Evolutionary conservation across 2,888 invertebrate species (phyloP).

Genomic region (Smittia sp.): DNA sequence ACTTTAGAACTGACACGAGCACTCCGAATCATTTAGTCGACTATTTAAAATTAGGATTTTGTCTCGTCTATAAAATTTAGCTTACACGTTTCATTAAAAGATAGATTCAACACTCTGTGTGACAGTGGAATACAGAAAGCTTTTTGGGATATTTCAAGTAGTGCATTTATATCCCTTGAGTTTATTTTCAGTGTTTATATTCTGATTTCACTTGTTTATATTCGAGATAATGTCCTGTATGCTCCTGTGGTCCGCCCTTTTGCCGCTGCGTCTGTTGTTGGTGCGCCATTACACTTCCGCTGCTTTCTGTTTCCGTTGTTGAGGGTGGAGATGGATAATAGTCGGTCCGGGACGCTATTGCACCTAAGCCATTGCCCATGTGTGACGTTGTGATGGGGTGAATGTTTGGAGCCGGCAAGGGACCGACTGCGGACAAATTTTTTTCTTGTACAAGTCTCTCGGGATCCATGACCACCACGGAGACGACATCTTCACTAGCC

Average conservation of each 20-base stretch:
- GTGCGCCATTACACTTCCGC: conserved; percentile 55
- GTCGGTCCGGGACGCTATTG: conserved; percentile 56
- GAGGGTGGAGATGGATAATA: conserved; percentile 56
- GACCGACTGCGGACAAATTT: conserved; percentile 56
- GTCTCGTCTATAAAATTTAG: conserved; percentile 11
- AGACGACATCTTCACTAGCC: conserved; percentile 83
- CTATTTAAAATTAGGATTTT: background rate
- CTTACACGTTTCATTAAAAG: conserved; percentile 6
- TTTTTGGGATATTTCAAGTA: conserved; percentile 15
- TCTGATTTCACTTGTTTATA: conserved; percentile 75
- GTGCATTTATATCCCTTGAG: conserved; percentile 42
- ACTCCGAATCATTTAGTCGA: too few relatives aligned
- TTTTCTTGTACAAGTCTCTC: conserved; percentile 48
- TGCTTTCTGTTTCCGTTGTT: conserved; percentile 58
- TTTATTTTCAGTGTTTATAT: conserved; percentile 70
- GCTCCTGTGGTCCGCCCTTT: conserved; percentile 58
- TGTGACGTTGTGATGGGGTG: conserved; percentile 43
- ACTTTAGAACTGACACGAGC: background rate
- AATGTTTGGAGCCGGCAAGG: conserved; percentile 57
- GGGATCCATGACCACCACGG: conserved; percentile 56
- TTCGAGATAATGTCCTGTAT: conserved; percentile 63
- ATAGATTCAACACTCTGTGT: background rate
- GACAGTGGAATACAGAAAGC: background rate
- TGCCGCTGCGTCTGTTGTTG: conserved; percentile 48
- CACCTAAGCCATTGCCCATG: conserved; percentile 50